These are phyloP conservation scores for Urophycis tenuis DNA, from an alignment of 2,797 vertebrate species.

Conservation along the genomic window DNA sequence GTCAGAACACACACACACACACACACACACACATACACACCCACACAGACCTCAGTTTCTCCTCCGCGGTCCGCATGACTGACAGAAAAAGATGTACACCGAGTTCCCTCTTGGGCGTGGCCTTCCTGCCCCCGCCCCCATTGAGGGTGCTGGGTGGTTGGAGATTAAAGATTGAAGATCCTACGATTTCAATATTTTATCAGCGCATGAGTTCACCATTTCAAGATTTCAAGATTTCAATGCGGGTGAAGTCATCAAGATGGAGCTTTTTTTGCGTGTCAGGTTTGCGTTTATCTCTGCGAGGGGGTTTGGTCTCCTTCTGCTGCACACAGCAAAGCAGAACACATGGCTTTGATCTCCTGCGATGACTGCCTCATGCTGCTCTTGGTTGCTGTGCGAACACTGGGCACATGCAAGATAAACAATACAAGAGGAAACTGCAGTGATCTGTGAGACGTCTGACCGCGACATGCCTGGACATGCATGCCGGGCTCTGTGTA, in stretches of 20 bases:
- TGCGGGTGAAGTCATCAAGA: no score
- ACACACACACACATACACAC: no score
- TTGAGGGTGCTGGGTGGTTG: background rate
- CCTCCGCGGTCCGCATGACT: background rate
- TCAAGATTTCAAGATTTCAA: background rate
- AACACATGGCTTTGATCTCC: background rate
- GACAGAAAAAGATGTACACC: background rate
- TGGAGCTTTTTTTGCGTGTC: no score
- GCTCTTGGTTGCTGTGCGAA: conserved; percentile 25
- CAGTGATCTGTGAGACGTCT: conserved; percentile 24
- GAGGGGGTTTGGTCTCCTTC: background rate
- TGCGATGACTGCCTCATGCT: conserved; percentile 21
- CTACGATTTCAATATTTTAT: no score
- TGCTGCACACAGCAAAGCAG: conserved; percentile 7
- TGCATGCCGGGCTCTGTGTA: conserved; percentile 33
- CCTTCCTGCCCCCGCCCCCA: background rate
- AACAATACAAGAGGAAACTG: conserved; percentile 16
- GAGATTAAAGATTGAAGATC: background rate
- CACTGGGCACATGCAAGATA: background rate
- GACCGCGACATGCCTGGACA: conserved; percentile 39
- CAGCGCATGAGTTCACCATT: no score
- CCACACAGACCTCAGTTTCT: conserved; percentile 20
- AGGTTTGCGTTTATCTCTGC: no score
- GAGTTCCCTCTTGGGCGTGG: background rate
- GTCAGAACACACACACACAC: conserved; percentile 30